Evolutionary conservation across 2,888 invertebrate species (phyloP).

Genomic region (Caenorhabditis macrosperma): DNA sequence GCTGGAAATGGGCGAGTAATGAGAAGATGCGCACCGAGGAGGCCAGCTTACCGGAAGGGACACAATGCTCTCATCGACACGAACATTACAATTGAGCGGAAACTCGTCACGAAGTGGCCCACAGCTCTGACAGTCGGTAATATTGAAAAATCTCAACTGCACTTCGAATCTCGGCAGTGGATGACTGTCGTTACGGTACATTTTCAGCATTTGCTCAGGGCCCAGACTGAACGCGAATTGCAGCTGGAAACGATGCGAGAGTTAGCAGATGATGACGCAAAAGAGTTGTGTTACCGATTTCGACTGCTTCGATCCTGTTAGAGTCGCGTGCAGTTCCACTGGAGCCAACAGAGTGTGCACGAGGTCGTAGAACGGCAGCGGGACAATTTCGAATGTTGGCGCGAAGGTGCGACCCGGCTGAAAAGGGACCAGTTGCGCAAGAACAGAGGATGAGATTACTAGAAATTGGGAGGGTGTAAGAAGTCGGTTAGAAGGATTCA

Average conservation of each 20-base stretch:
- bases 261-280: background rate
- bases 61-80: slow-evolving; percentile 70
- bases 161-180: slow-evolving; percentile 73
- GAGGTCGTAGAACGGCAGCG: slow-evolving; percentile 71
- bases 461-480: no score
- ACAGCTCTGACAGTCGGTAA: slow-evolving; percentile 88
- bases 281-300: background rate
- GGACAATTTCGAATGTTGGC: slow-evolving; percentile 25
- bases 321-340: slow-evolving; percentile 57
- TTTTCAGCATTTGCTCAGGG: background rate
- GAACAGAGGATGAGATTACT: no score
- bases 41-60: slow-evolving; percentile 74
- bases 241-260: slow-evolving; percentile 16
- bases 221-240: slow-evolving; percentile 34
- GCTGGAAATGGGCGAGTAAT: slow-evolving; percentile 83
- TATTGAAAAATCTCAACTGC: slow-evolving; percentile 72
- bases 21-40: background rate
- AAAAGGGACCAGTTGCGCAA: background rate
- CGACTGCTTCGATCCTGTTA: background rate
- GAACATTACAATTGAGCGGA: slow-evolving; percentile 70
- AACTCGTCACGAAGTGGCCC: slow-evolving; percentile 81
- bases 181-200: background rate
- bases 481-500: no score
- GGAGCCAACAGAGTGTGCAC: slow-evolving; percentile 53
- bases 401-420: background rate